Evolutionary conservation across 2,888 invertebrate species (phyloP), one percentile per base, ranked within the genome.

Genomic region (Bugulina stolonifera): DNA sequence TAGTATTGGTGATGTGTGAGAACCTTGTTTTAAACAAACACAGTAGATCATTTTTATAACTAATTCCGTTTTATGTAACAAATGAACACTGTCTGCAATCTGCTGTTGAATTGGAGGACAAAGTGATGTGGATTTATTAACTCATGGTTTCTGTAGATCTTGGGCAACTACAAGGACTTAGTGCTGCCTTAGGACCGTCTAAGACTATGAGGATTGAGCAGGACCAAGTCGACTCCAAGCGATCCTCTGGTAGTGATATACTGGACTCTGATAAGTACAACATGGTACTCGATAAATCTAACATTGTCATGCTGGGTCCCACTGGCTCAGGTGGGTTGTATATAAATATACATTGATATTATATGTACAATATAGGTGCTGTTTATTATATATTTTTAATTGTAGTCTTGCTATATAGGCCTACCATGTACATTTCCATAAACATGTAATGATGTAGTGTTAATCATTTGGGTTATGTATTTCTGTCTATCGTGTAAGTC

Each of bases 301-400:
- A 99, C 83, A 96, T 99, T 72, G 88, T 99, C 32, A 89, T 99
- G 81, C 86, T 98, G 71, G 98, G 99, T 10, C 98, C 98, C 25
- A 98, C 98, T 0, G 98, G 98, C 72, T 94, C 94, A 80, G 87
- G 87, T 86, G 74, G 71, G 83, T 72, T 57, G n/a, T 23, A 22
- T 52, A n/a, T 22, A 52, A 52, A 52, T 52, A 52, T 14, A 52
- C 22, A 14, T 52, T 52, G 52, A 22, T 14, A 14, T 52, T 10
- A 14, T 52, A 52, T 14, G 52, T 52, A 14, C 22, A 14, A 22
- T 52, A 52, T 14, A 52, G 52, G 52, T 52, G 52, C 52, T 22
- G 14, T 52, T 52, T 22, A 52, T 52, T 52, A 22, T 22, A 22
- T n/a, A n/a, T n/a, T n/a, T n/a, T n/a, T n/a, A n/a, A n/a, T n/a